Evolutionary conservation across 1,140 invertebrate species (phyloP).

Genomic region (Achroia grisella): DNA sequence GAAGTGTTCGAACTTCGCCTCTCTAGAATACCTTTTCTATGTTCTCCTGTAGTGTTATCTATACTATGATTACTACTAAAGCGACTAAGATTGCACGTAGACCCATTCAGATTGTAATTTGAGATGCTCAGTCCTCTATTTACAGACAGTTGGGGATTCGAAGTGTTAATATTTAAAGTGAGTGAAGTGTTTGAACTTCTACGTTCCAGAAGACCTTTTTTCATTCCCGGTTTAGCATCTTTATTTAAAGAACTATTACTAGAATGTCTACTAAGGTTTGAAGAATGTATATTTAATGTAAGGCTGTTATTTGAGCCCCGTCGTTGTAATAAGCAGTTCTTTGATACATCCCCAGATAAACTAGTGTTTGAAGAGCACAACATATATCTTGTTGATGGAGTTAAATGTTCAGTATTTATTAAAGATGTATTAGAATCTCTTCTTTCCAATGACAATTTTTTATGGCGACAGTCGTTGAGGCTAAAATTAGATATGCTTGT

Average conservation of each 20-base stretch:
- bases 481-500: slow-evolving; percentile 70
- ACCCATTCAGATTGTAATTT: slow-evolving; percentile 68
- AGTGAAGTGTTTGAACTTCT: slow-evolving; percentile 91
- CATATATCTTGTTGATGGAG: slow-evolving; percentile 57
- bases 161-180: slow-evolving; percentile 79
- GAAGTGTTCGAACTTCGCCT: slow-evolving; percentile 67
- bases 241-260: slow-evolving; percentile 72
- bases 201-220: slow-evolving; percentile 83
- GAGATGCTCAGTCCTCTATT: slow-evolving; percentile 68
- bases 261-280: slow-evolving; percentile 71
- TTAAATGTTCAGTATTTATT: slow-evolving; percentile 72
- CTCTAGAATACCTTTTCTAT: slow-evolving; percentile 62
- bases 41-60: slow-evolving; percentile 42
- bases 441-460: slow-evolving; percentile 81
- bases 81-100: slow-evolving; percentile 62
- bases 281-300: slow-evolving; percentile 77
- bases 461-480: slow-evolving; percentile 59
- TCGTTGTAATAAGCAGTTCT: slow-evolving; percentile 85
- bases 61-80: slow-evolving; percentile 70
- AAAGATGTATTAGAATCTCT: slow-evolving; percentile 91
- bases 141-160: slow-evolving; percentile 64
- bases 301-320: slow-evolving; percentile 92
- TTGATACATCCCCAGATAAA: slow-evolving; percentile 44
- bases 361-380: slow-evolving; percentile 58
- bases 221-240: slow-evolving; percentile 53